Base-by-base conservation (phyloP, 2,797 vertebrate genomes). In the Erpetoichthys calabaricus region DNA sequence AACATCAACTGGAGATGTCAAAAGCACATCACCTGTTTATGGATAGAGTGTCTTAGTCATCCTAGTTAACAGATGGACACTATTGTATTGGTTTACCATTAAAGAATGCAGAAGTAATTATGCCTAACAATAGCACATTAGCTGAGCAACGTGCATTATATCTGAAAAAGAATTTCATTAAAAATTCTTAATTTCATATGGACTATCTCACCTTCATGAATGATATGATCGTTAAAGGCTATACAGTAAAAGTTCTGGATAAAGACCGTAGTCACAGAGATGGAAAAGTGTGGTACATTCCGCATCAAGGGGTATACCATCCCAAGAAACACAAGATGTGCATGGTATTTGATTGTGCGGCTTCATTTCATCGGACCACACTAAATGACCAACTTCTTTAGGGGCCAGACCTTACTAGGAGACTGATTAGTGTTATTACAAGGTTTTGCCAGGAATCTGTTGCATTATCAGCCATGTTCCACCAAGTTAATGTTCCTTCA, bases 41-140 rank as follows among this genome's bases (percentile, higher is more conserved):
- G 56, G 45, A 56, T 44, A 57, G 42, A 44, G 60, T 62, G 44
- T 2, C 56, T n/a, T 59, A 59, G 43, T 56, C 57, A 3, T 56
- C 49, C 50, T 45, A 25, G 2, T 56, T 55, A 9, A 50, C 45
- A 41, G 57, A 58, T 5, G 60, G 58, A 3, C 65, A 58, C 56
- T 64, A 62, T 46, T 58, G 53, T 51, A 60, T 67, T 42, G 62
- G 57, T 45, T 44, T 64, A 10, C 62, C 56, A 6, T 52, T 64
- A 8, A 64, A 25, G 50, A 53, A 58, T 42, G 46, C 60, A 8
- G 74, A 74, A 75, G 75, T 76, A 62, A 65, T 72, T 74, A 78
- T 74, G 75, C 80, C 80, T 41, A 81, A 76, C 77, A 77, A 76
- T 65, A 69, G 66, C 57, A 73, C 70, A 62, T 66, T 67, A 44